A percentile compares a stretch with the other conserved stretches of the same genome.
Conservation (phyloP, 2,797 vertebrate species). For the Malacoctenus gilli region DNA sequence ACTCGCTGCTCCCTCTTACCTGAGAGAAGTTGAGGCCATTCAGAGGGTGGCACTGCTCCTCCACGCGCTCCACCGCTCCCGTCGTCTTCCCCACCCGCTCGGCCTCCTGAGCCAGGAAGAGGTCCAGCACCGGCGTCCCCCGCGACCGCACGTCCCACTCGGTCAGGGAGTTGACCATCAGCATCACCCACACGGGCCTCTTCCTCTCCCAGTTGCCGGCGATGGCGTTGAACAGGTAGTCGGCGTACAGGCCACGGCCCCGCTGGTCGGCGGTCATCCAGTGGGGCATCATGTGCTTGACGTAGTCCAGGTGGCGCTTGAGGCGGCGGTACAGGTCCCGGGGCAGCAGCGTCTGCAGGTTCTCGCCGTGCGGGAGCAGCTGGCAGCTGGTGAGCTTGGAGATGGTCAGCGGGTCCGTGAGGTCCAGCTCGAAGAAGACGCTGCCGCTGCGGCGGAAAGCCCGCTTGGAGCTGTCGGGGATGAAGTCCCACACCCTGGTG, state of each 20-base stretch:
- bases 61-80: constrained; percentile 89
- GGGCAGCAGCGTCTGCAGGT: constrained; percentile 88
- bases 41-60: constrained; percentile 92
- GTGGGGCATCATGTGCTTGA: constrained; percentile 90
- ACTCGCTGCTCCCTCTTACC: constrained; percentile 73
- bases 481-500: constrained; percentile 90
- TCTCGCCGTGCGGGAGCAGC: constrained; percentile 87
- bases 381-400: constrained; percentile 89
- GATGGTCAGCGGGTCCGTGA: constrained; percentile 88
- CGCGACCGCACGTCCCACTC: constrained; percentile 88
- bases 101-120: constrained; percentile 90
- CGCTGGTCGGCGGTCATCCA: constrained; percentile 92
- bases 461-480: constrained; percentile 87
- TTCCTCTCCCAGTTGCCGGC: constrained; percentile 92
- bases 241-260: constrained; percentile 88
- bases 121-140: constrained; percentile 88
- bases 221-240: constrained; percentile 92
- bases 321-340: constrained; percentile 86
- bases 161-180: constrained; percentile 92
- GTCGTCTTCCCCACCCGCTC: constrained; percentile 87
- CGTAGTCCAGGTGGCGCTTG: constrained; percentile 88
- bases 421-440: constrained; percentile 90
- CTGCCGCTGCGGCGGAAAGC: constrained; percentile 87
- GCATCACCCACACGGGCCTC: constrained; percentile 91
- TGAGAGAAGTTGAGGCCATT: constrained; percentile 93